phyloP scores from a whole-genome alignment of 2,797 vertebrate species.

The Schizopygopsis malacanthus region DNA sequence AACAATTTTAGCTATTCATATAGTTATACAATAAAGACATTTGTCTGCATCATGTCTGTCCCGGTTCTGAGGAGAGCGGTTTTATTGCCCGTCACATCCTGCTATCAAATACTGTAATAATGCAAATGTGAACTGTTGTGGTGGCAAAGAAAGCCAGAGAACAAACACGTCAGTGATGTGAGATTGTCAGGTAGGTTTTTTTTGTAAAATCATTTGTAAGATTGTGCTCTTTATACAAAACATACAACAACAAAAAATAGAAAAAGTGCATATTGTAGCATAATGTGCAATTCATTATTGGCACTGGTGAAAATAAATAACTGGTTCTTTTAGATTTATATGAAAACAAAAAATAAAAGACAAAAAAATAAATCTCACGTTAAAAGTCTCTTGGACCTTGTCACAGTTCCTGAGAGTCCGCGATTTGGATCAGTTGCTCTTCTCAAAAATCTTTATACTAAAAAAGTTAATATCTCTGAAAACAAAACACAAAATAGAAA shows the following conservation, averaged over 20 bases:
- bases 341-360: neutral
- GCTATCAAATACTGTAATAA: neutral
- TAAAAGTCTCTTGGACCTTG: neutral
- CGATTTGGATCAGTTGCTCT: constrained; percentile 13
- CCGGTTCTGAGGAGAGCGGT: neutral
- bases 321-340: neutral
- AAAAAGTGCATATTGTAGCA: constrained; percentile 1
- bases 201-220: neutral
- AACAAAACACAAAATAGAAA: neutral
- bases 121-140: constrained; percentile 1
- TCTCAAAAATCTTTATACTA: constrained; percentile 9
- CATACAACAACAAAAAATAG: neutral
- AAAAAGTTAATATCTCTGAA: constrained; percentile 35
- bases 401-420: neutral
- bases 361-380: neutral
- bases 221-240: neutral
- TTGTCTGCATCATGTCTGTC: neutral
- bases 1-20: neutral
- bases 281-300: neutral
- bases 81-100: neutral
- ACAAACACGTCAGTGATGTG: neutral
- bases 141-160: neutral
- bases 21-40: neutral
- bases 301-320: constrained; percentile 31
- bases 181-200: neutral